Evolutionary conservation across 2,888 invertebrate species (phyloP), one percentile per base, ranked within the genome.

Genomic region (Apotomis betuletana): DNA sequence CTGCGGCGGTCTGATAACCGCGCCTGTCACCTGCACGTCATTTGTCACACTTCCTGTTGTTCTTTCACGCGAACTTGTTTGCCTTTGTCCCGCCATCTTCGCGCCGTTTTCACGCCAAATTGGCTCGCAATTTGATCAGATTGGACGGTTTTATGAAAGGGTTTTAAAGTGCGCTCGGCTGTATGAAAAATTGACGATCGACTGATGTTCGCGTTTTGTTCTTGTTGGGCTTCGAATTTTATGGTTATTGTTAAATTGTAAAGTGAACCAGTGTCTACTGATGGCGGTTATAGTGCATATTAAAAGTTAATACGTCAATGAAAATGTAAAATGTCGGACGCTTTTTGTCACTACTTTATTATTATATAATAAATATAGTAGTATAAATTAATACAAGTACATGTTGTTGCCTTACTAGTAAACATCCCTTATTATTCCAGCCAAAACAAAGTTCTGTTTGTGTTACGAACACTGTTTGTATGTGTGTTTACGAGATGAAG

Each of bases 1-100:
- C 85, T 85, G 85, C 76, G 77, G 75, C 75, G 46, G 36, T 75
- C 81, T 81, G 87, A 87, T 87, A 87, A 81, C 80, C 77, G 74
- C 76, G 83, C 58, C 84, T 87, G 90, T 87, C 90, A 90, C 90
- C 90, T 91, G 90, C 85, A 85, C 83, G 84, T 91, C 90, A 89
- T 92, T 92, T 92, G 91, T 91, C 91, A 91, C 86, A 85, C 80
- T 79, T 78, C 78, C 78, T 85, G 84, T 85, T 85, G 85, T 87
- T 87, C 72, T 72, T 72, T 72, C 67, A 71, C 67, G 67, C 67
- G 59, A 72, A 72, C 72, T 61, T 68, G 72, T 72, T 72, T 72
- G 72, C 72, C 68, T 71, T 71, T 67, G 72, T 72, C 67, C 67
- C 62, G 62, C 55, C 60, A 57, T 70, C 70, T 65, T 71, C 60